Percentiles rank a stretch among this genome's conserved stretches.
Conservation (phyloP, 2,797 vertebrate species). For the Philypnodon macrostomus region DNA sequence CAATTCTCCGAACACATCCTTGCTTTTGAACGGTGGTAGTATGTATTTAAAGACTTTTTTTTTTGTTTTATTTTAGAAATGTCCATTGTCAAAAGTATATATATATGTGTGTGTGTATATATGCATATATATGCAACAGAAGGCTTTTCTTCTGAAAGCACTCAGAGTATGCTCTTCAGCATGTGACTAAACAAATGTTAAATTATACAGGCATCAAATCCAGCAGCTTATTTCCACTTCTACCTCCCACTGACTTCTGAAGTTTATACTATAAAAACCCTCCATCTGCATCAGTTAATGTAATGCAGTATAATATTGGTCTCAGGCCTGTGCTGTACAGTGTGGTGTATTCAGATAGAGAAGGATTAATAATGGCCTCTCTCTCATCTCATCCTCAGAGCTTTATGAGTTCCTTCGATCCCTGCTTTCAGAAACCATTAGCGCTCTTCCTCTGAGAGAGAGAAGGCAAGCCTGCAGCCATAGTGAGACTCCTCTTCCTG, state of each 20-base stretch:
- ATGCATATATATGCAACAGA: background rate
- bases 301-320: conserved; percentile 40
- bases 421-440: conserved; percentile 78
- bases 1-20: too few species aligned
- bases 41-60: too few species aligned
- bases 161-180: conserved; percentile 3
- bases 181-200: background rate
- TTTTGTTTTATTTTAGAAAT: background rate
- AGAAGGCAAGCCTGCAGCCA: conserved; percentile 64
- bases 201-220: conserved; percentile 11
- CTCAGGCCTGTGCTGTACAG: conserved; percentile 34
- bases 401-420: conserved; percentile 78
- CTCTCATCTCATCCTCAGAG: conserved; percentile 57
- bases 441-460: conserved; percentile 71
- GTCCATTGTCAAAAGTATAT: background rate
- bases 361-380: conserved; percentile 69
- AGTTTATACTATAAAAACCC: conserved; percentile 18
- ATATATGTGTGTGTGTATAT: too few species aligned
- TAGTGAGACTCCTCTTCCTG: conserved; percentile 68
- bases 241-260: conserved; percentile 6
- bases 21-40: too few species aligned
- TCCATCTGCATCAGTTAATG: conserved; percentile 35
- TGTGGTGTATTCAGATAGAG: conserved; percentile 60
- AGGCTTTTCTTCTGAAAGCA: background rate
- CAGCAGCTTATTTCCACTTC: conserved; percentile 15